Conservation (phyloP, 2,797 vertebrate species). For the Cryptoprocta ferox region DNA sequence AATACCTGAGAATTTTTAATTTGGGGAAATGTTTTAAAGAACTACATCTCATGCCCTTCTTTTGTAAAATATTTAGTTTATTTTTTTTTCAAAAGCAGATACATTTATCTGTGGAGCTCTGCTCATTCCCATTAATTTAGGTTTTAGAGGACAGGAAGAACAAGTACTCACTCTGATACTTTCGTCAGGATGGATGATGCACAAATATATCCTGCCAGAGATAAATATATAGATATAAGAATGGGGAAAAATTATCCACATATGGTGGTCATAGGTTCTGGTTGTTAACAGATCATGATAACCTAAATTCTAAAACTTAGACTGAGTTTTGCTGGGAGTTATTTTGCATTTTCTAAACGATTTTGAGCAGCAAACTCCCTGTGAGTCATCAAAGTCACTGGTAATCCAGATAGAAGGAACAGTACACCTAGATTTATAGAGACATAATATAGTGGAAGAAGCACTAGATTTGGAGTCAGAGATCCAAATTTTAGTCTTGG, state of each 20-base stretch:
- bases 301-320: slow-evolving; percentile 44
- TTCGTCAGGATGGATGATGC: slow-evolving; percentile 82
- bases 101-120: neutral
- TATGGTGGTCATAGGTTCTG: neutral
- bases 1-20: slow-evolving; percentile 25
- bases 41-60: neutral
- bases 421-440: neutral
- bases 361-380: slow-evolving; percentile 28
- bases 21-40: slow-evolving; percentile 3
- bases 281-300: neutral
- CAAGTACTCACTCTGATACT: slow-evolving; percentile 83
- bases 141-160: slow-evolving; percentile 49
- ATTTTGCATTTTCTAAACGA: slow-evolving; percentile 46
- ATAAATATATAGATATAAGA: slow-evolving; percentile 52
- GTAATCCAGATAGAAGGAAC: neutral
- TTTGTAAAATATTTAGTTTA: neutral
- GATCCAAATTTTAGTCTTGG: neutral
- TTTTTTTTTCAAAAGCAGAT: slow-evolving; percentile 19
- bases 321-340: slow-evolving; percentile 35
- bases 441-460: neutral
- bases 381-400: neutral
- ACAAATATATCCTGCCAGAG: slow-evolving; percentile 85
- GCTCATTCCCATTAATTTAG: neutral
- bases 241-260: neutral
- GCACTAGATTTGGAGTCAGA: neutral